A percentile compares a stretch with the other conserved stretches of the same genome.
phyloP scores from a whole-genome alignment of 2,113 vertebrate species.

The Oryzias woworae region DNA sequence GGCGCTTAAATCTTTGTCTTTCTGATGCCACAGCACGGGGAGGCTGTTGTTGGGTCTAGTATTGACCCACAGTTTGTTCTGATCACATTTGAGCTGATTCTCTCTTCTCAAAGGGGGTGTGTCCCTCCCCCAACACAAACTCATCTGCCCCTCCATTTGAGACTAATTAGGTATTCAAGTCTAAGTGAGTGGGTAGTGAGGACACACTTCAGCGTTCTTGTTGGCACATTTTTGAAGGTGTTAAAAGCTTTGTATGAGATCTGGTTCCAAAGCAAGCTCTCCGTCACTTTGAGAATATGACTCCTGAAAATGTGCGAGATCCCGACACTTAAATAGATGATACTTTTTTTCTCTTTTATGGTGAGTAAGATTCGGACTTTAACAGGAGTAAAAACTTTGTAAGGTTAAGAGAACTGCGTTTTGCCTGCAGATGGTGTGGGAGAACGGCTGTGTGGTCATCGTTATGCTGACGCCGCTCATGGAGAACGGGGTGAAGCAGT shows the following conservation, averaged over 20 bases:
- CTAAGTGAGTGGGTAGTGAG: constrained; percentile 34
- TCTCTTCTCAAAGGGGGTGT: too few relatives aligned
- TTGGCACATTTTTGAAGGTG: constrained; percentile 30
- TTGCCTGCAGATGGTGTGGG: constrained; percentile 96
- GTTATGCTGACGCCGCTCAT: constrained; percentile 94
- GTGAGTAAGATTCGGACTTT: background rate
- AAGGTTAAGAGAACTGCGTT: background rate
- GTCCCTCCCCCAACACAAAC: constrained; percentile 1
- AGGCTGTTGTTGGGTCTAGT: too few relatives aligned
- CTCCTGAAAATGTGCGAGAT: constrained; percentile 12
- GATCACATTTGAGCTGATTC: too few relatives aligned
- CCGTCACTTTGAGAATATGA: constrained; percentile 7
- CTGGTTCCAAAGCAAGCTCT: constrained; percentile 15
- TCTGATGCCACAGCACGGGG: too few relatives aligned
- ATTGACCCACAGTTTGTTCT: too few relatives aligned
- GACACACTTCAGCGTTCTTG: constrained; percentile 24
- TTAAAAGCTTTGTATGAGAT: constrained; percentile 24
- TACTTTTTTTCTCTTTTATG: background rate
- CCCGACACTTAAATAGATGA: constrained; percentile 3
- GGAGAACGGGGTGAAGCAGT: constrained; percentile 93
- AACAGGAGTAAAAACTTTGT: background rate
- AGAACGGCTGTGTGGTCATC: constrained; percentile 95
- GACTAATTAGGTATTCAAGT: constrained; percentile 3
- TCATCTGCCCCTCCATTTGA: background rate
- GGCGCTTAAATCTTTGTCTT: too few relatives aligned